Evolutionary conservation across 1,140 invertebrate species (phyloP), one percentile per base, ranked within the genome.

Genomic region (Cherax quadricarinatus): DNA sequence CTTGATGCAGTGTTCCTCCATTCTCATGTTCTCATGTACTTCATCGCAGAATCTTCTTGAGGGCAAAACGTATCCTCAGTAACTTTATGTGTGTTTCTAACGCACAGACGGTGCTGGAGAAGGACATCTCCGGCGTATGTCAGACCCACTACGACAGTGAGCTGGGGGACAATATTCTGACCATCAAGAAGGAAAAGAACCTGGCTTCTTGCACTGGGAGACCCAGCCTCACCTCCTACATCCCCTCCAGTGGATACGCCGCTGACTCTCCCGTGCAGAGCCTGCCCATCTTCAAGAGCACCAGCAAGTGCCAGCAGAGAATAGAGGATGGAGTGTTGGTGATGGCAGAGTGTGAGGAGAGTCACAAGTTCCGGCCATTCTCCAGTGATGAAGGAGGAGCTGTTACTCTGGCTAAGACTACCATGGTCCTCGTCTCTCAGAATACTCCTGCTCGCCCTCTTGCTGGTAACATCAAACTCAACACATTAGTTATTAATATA

Each of bases 301-400:
- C 96, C 1, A 96, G 97, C 89, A 95, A 95, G 41, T 96, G 96
- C 53, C 96, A 97, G 92, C 97, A 97, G 80, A 96, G 96, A 83
- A 95, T 98, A 80, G 96, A 97, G 92, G 96, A 96, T 48, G 97
- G 97, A 6, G 95, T 98, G 51, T 95, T 98, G 1, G 96, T 97
- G 93, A 96, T 96, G 78, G 96, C 97, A 0, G 95, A 95, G 0
- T 96, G 97, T 10, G 95, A 95, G 0, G 98, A 99, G 94, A 96
- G 96, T 12, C 98, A 98, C 94, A 95, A 97, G 18, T 97, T 97
- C 94, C 95, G 96, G 62, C 97, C 97, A 0, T 97, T 98, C 95
- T 97, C 97, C 4, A 96, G 96, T 48, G 96, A 96, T 70, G 96
- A 96, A 30, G 96, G 96, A 51, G 96, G 97, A 1, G 97, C 97